Percentiles rank a stretch among this genome's conserved stretches.
Conservation (phyloP, 2,888 invertebrate genomes). For the Drosophila fungiperda region DNA sequence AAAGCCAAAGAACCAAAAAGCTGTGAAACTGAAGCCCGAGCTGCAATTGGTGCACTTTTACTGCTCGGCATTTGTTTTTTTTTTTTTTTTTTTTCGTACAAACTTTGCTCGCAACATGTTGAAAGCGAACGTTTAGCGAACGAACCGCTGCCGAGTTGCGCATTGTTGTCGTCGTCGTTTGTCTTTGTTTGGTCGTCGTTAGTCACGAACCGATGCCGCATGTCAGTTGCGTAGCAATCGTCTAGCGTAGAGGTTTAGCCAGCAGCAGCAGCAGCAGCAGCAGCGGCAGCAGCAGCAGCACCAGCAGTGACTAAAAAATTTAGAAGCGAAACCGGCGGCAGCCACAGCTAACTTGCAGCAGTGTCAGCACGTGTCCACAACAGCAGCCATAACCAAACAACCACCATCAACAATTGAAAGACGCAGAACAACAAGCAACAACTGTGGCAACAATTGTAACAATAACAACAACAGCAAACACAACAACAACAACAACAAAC, state of each 20-base stretch:
- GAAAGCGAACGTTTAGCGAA: slow-evolving; percentile 44
- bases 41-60: slow-evolving; percentile 41
- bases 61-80: not conserved
- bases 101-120: slow-evolving; percentile 60
- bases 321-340: slow-evolving; percentile 12
- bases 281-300: slow-evolving; percentile 23
- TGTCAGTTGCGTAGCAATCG: slow-evolving; percentile 77
- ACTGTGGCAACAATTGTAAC: slow-evolving; percentile 6
- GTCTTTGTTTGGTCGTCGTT: slow-evolving; percentile 30
- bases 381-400: slow-evolving; percentile 17
- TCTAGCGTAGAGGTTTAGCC: slow-evolving; percentile 72
- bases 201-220: slow-evolving; percentile 44
- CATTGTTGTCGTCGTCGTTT: slow-evolving; percentile 25
- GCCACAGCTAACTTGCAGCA: slow-evolving; percentile 22
- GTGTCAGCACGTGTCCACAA: slow-evolving; percentile 47
- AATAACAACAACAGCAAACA: slow-evolving; percentile 14
- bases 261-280: slow-evolving; percentile 39
- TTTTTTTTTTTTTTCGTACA: not conserved
- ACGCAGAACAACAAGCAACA: slow-evolving; percentile 12
- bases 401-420: slow-evolving; percentile 26
- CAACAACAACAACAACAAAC: slow-evolving; percentile 16
- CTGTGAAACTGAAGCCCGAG: slow-evolving; percentile 1
- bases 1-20: slow-evolving; percentile 12
- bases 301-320: slow-evolving; percentile 6
- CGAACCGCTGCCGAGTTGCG: slow-evolving; percentile 41